Evolutionary conservation across 2,113 vertebrate genomes (phyloP).

Genomic region (Osmerus mordax): DNA sequence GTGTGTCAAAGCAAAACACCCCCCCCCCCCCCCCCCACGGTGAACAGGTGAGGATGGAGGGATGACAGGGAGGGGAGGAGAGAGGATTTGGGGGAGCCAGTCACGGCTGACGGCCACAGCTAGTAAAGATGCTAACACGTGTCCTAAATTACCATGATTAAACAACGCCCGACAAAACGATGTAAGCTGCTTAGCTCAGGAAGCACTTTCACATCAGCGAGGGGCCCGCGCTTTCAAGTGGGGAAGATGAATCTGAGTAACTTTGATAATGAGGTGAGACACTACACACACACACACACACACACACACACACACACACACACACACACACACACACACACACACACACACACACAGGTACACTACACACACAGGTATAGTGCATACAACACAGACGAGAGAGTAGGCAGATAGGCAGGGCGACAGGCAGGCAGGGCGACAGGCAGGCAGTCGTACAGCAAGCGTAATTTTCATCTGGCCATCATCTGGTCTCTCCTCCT

Average conservation of each 20-base stretch:
- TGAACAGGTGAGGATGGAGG: background rate
- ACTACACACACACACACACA: background rate
- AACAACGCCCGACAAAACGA: conserved; percentile 55
- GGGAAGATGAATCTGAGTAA: too few species aligned
- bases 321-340: background rate
- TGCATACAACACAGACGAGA: background rate
- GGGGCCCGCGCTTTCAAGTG: background rate
- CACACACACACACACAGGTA: background rate
- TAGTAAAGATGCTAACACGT: conserved; percentile 52
- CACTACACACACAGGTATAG: background rate
- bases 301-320: background rate
- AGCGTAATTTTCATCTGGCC: too few species aligned
- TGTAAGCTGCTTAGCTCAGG: conserved; percentile 66
- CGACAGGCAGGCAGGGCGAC: too few species aligned
- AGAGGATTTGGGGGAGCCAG: conserved; percentile 48
- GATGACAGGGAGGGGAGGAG: conserved; percentile 12
- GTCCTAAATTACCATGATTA: conserved; percentile 67
- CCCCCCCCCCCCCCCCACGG: background rate
- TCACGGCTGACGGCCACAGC: conserved; percentile 61
- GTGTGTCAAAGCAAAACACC: too few species aligned
- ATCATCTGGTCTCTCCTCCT: too few species aligned
- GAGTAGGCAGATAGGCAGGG: background rate
- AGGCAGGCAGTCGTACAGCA: background rate
- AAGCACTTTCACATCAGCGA: conserved; percentile 58
- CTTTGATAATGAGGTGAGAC: too few species aligned